phyloP scores from a whole-genome alignment of 2,888 invertebrate genomes.

The Lycia hirtaria region DNA sequence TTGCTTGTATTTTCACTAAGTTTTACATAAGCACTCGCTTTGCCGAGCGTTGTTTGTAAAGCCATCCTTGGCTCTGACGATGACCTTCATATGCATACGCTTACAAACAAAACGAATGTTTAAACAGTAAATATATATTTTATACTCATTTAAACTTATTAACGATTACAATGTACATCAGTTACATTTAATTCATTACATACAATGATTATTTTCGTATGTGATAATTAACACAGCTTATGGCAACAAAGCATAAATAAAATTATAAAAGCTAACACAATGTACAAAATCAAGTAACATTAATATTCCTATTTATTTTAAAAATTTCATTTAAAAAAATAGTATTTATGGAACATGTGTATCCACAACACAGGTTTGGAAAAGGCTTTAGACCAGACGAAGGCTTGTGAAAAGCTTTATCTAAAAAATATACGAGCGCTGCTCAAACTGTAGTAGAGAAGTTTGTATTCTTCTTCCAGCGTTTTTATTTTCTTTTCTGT shows the following conservation, averaged over 20 bases:
- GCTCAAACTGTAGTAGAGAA: conserved; percentile 95
- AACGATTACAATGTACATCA: too few species aligned
- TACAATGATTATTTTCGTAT: conserved; percentile 41
- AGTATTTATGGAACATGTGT: too few species aligned
- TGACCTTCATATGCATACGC: too few species aligned
- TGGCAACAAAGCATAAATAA: neutral
- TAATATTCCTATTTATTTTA: neutral
- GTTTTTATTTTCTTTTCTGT: conserved; percentile 93
- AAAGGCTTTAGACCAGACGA: neutral
- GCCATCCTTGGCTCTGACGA: too few species aligned
- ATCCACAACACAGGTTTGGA: neutral
- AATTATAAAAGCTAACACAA: neutral
- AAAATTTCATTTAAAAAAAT: too few species aligned
- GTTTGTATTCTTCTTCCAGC: conserved; percentile 92
- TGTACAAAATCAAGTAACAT: neutral
- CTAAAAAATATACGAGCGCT: conserved; percentile 98
- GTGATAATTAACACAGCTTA: conserved; percentile 41
- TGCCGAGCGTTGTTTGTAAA: too few species aligned
- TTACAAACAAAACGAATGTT: too few species aligned
- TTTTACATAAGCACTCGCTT: too few species aligned
- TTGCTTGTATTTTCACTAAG: too few species aligned
- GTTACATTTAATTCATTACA: too few species aligned
- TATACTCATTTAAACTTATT: too few species aligned
- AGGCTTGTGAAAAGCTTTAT: neutral
- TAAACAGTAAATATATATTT: too few species aligned